Percentiles rank a stretch among this genome's conserved stretches.
These are phyloP conservation scores for Heteromurus nitidus DNA, from an alignment of 2,888 invertebrate genomes.

Conservation along the genomic window DNA sequence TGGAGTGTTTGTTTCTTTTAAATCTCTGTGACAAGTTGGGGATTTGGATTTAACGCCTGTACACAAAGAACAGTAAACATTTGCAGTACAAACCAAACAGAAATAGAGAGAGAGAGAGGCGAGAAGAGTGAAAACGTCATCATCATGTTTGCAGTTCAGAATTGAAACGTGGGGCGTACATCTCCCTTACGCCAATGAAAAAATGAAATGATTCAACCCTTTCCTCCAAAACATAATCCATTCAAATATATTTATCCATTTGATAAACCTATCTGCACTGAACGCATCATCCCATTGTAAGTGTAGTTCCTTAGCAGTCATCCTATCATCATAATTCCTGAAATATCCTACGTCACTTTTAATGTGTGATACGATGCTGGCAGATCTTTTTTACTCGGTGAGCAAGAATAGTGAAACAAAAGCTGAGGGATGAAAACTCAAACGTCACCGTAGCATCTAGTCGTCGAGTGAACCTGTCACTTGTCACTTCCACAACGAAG, in stretches of 20 bases:
- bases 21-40: neutral
- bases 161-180: constrained; percentile 5
- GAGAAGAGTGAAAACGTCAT: neutral
- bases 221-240: constrained; percentile 19
- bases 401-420: neutral
- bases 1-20: neutral
- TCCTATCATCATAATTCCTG: neutral
- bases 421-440: neutral
- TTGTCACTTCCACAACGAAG: constrained; percentile 11
- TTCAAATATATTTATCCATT: constrained; percentile 15
- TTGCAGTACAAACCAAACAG: constrained; percentile 14
- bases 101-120: no score
- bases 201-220: constrained; percentile 22
- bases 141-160: constrained; percentile 34
- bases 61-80: constrained; percentile 55
- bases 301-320: no score
- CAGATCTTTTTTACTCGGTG: neutral
- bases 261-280: neutral
- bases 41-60: constrained; percentile 55
- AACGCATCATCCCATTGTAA: neutral
- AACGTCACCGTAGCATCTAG: neutral
- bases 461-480: constrained; percentile 25
- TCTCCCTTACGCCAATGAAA: neutral
- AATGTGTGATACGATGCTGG: neutral
- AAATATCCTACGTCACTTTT: neutral